Conservation (phyloP, 1,140 invertebrate genomes). For the Papilio polyxenes region DNA sequence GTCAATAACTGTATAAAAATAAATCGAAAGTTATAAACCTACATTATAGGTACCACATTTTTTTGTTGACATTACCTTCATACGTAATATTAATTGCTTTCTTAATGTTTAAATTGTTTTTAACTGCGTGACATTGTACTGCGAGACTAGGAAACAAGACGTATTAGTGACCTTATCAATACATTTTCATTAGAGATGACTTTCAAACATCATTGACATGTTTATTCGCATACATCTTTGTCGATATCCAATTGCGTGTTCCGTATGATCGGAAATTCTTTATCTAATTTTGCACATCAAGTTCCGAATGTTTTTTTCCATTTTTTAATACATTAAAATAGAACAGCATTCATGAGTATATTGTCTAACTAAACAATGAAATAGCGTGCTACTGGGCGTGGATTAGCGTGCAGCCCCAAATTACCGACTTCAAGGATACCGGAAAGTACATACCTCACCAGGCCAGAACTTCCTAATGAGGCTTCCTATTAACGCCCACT, state of each 20-base stretch:
- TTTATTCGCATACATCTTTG: background rate
- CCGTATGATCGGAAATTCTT: background rate
- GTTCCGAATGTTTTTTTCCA: background rate
- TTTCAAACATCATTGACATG: background rate
- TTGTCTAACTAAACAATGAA: conserved; percentile 13
- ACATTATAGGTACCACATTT: background rate
- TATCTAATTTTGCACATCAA: background rate
- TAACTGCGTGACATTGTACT: background rate
- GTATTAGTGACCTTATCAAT: background rate
- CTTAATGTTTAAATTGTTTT: background rate
- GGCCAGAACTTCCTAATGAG: conserved; percentile 23
- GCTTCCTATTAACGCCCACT: conserved; percentile 5
- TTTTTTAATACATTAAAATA: background rate
- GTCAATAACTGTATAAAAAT: background rate
- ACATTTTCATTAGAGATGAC: background rate
- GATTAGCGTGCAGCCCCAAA: conserved; percentile 31
- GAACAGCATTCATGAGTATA: background rate
- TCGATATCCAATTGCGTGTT: background rate
- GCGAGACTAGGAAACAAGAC: background rate
- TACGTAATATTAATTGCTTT: background rate
- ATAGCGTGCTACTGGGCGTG: conserved; percentile 32
- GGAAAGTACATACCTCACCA: conserved; percentile 16
- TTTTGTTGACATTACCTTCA: background rate
- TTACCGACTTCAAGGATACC: conserved; percentile 27
- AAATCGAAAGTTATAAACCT: background rate